These are phyloP conservation scores for Neoseiulus cucumeris DNA, from an alignment of 1,140 invertebrate genomes.

Conservation along the genomic window DNA sequence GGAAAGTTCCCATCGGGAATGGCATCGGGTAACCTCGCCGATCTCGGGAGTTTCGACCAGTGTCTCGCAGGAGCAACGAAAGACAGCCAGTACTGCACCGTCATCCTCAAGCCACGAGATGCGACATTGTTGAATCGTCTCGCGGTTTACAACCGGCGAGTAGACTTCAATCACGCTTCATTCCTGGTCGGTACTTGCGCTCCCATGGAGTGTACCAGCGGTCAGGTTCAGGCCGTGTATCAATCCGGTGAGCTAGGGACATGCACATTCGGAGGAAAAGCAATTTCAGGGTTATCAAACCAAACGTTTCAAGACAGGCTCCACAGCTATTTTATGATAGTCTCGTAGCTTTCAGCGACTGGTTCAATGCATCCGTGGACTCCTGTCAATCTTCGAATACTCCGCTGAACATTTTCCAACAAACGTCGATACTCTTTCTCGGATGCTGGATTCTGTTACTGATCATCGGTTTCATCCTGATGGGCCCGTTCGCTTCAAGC, in stretches of 20 bases:
- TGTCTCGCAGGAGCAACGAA: background rate
- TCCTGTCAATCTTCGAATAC: background rate
- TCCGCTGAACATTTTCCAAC: background rate
- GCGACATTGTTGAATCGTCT: background rate
- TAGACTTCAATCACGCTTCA: background rate
- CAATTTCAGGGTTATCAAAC: too few species aligned
- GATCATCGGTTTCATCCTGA: background rate
- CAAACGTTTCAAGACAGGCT: background rate
- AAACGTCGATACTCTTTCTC: background rate
- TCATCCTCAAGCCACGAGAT: background rate
- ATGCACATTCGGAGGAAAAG: too few species aligned
- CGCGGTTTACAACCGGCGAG: background rate
- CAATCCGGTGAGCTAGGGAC: background rate
- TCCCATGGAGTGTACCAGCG: background rate
- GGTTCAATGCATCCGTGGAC: background rate
- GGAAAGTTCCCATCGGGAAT: background rate
- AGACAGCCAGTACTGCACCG: background rate
- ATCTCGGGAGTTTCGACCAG: conserved; percentile 1
- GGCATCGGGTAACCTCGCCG: background rate
- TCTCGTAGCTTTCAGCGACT: background rate
- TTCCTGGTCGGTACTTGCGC: background rate
- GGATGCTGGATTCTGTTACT: background rate
- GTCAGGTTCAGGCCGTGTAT: background rate
- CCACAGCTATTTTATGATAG: background rate
- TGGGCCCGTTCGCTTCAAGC: background rate